Evolutionary conservation across 2,888 invertebrate species (phyloP), one percentile per base, ranked within the genome.

Genomic region (Phytoseiulus persimilis): DNA sequence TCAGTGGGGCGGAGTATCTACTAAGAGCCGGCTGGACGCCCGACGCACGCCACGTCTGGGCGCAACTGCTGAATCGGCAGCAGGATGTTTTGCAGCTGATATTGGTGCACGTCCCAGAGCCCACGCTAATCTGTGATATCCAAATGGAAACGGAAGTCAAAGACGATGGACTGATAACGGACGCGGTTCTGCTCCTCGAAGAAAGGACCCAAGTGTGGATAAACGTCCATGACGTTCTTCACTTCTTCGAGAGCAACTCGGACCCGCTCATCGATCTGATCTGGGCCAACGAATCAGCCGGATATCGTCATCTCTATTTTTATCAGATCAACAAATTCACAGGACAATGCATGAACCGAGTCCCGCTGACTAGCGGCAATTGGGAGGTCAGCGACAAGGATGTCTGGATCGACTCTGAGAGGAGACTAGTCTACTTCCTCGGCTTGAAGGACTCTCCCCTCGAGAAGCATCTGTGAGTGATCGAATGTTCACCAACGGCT

Each of bases 1-100:
- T 87, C 14, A n/a, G 45, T 31, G 97, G 97, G 96, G 95, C 96
- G 94, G 99, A 99, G 92, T 99, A 99, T 93, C 94, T 99, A 91
- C 96, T 98, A 0, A 94, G 99, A 91, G 96, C 96, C 28, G 98
- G 98, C 0, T 99, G 99, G 98, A 96, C 96, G 0, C 96, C 97
- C 0, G 96, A 97, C 92, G 96, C 96, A 45, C 95, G 95, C 93
- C 97, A 97, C 92, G 95, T 98, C 31, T 98, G 98, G 97, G 95
- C 96, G 23, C 96, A 98, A 92, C 93, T 98, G n/a, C 93, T 98
- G 92, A 96, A 98, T 92, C 94, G 98, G 0, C 95, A 95, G 91
- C 98, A 98, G 92, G 96, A 96, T 92, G 94, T 95, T 31, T 93
- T 98, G 90, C 96, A 97, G 92, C 93, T 98, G 91, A 95, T 96